phyloP scores from a whole-genome alignment of 23 tunicate genomes.

The Styela plicata region DNA sequence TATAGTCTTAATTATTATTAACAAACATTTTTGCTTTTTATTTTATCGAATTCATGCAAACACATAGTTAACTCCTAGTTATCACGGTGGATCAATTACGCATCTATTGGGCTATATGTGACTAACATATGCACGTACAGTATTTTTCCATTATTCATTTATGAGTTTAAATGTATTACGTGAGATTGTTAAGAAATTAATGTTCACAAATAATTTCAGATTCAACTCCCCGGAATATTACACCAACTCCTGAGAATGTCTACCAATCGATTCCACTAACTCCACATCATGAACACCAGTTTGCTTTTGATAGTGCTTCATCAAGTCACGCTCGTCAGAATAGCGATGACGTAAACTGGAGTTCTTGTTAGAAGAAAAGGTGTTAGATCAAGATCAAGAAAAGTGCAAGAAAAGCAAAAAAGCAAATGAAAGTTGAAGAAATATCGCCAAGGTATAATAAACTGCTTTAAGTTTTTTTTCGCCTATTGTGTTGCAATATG shows the following conservation, averaged over 20 bases:
- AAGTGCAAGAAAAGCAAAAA: not conserved
- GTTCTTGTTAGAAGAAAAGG: slow-evolving; percentile 26
- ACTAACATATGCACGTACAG: not conserved
- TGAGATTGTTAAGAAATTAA: too few species aligned
- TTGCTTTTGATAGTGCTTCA: not conserved
- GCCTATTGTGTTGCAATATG: too few species aligned
- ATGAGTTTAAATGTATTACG: too few species aligned
- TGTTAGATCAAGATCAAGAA: not conserved
- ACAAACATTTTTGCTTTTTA: not conserved
- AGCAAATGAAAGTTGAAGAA: not conserved
- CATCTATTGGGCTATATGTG: not conserved
- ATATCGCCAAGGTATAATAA: not conserved
- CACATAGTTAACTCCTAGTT: not conserved
- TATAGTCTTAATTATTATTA: too few species aligned
- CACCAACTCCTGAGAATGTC: not conserved
- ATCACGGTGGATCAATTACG: not conserved
- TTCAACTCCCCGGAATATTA: not conserved
- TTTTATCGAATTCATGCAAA: not conserved
- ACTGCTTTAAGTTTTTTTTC: too few species aligned
- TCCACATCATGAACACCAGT: not conserved
- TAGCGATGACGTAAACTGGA: slow-evolving; percentile 24
- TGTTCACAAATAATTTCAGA: too few species aligned
- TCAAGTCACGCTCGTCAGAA: slow-evolving; percentile 1
- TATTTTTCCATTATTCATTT: too few species aligned
- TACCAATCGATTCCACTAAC: not conserved